Conservation (phyloP, 2,797 vertebrate genomes). For the Eulemur coronatus region DNA sequence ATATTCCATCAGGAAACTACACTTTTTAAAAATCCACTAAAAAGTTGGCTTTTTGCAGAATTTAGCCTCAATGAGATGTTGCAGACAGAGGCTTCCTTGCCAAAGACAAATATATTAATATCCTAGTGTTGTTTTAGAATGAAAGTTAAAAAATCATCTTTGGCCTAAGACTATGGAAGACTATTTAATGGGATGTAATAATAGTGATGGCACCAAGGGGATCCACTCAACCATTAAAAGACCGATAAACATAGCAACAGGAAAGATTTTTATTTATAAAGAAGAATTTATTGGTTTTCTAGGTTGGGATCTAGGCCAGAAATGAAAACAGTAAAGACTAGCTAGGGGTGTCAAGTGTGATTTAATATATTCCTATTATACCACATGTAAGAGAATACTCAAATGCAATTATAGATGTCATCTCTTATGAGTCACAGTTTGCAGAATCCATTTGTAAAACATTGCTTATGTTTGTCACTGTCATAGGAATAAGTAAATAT, state of each 20-base stretch:
- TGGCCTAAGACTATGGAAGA: conserved; percentile 69
- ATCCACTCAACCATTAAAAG: conserved; percentile 64
- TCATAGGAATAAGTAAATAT: conserved; percentile 38
- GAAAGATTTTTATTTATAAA: conserved; percentile 70
- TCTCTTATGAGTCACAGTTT: conserved; percentile 73
- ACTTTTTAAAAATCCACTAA: conserved; percentile 43
- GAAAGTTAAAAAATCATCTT: conserved; percentile 69
- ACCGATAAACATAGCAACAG: conserved; percentile 60
- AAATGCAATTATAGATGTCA: conserved; percentile 78
- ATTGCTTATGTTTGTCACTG: neutral
- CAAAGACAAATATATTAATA: conserved; percentile 72
- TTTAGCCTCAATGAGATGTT: conserved; percentile 59
- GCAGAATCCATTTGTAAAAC: conserved; percentile 76
- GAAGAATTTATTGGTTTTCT: conserved; percentile 77
- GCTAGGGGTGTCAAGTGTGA: conserved; percentile 66
- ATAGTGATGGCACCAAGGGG: conserved; percentile 66
- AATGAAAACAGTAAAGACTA: conserved; percentile 65
- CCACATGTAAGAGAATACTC: conserved; percentile 75
- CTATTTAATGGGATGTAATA: conserved; percentile 75
- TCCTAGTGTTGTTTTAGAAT: conserved; percentile 52
- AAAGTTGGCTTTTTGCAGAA: conserved; percentile 62
- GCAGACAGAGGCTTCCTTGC: conserved; percentile 60
- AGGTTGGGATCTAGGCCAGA: conserved; percentile 68
- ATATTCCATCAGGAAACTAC: conserved; percentile 50
- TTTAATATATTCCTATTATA: conserved; percentile 79